Percentiles rank a stretch among this genome's conserved stretches.
Evolutionary conservation across 2,888 invertebrate species (phyloP).

Genomic region (Eudasyphora cyanicolor): DNA sequence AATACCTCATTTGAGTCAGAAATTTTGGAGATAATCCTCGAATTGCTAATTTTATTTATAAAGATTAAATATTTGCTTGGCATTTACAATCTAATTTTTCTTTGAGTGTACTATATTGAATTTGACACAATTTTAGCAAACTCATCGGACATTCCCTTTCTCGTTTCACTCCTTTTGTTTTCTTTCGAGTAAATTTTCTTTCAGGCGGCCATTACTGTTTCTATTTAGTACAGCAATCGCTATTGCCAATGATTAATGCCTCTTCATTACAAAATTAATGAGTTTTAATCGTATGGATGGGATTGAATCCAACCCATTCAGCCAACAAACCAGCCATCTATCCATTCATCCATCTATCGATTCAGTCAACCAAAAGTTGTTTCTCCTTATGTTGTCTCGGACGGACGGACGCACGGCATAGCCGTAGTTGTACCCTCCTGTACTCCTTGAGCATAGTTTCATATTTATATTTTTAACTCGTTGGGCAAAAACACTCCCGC

Average conservation of each 20-base stretch:
- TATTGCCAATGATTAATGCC: conserved; percentile 58
- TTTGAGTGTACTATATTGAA: background rate
- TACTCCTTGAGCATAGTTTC: too few relatives aligned
- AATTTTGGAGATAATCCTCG: too few relatives aligned
- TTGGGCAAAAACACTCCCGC: background rate
- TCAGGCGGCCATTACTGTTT: background rate
- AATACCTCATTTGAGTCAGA: too few relatives aligned
- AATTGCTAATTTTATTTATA: too few relatives aligned
- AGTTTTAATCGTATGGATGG: conserved; percentile 58
- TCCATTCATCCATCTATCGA: background rate
- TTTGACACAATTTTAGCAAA: background rate
- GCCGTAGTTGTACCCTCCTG: too few relatives aligned
- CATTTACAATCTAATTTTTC: too few relatives aligned
- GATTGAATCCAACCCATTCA: background rate
- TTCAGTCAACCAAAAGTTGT: background rate
- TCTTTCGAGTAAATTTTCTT: background rate
- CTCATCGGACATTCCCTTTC: background rate
- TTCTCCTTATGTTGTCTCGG: background rate
- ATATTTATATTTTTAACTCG: conserved; percentile 14
- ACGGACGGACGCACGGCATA: background rate
- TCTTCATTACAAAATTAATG: conserved; percentile 57
- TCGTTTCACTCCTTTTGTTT: background rate
- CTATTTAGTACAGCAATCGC: background rate
- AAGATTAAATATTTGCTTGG: too few relatives aligned
- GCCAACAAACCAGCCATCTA: background rate